phyloP scores from a whole-genome alignment of 1,140 invertebrate genomes.

The Plectrocnemia conspersa region DNA sequence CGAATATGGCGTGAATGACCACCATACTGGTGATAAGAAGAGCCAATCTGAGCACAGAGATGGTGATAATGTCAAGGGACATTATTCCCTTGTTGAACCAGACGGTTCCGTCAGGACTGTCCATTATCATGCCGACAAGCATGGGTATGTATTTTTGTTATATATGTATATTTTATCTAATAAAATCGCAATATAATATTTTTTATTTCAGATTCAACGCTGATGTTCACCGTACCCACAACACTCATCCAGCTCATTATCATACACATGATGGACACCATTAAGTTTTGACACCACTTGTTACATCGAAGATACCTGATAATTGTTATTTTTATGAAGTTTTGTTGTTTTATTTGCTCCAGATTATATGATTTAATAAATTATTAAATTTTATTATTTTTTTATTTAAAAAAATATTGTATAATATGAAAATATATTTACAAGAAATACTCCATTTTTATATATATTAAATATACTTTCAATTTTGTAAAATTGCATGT shows the following conservation, averaged over 20 bases:
- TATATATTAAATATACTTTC: no score
- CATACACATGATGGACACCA: conserved; percentile 12
- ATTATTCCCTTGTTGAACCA: conserved; percentile 46
- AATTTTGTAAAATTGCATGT: no score
- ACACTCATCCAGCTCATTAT: conserved; percentile 10
- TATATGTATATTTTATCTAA: conserved; percentile 2
- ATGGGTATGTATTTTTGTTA: conserved; percentile 14
- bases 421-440: no score
- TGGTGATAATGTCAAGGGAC: conserved; percentile 50
- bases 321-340: no score
- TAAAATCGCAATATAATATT: conserved; percentile 1
- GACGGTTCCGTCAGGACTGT: conserved; percentile 51
- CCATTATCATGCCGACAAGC: conserved; percentile 39
- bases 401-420: no score
- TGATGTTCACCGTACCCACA: conserved; percentile 9
- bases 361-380: no score
- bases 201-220: conserved; percentile 15
- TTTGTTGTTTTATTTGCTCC: no score
- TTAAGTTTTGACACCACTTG: no score
- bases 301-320: no score
- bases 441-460: no score
- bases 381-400: no score
- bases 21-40: conserved; percentile 58
- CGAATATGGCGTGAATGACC: conserved; percentile 61
- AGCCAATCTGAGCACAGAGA: conserved; percentile 50